A percentile compares a stretch with the other conserved stretches of the same genome.
phyloP scores from a whole-genome alignment of 1,140 invertebrate species.

The Vanessa atalanta region DNA sequence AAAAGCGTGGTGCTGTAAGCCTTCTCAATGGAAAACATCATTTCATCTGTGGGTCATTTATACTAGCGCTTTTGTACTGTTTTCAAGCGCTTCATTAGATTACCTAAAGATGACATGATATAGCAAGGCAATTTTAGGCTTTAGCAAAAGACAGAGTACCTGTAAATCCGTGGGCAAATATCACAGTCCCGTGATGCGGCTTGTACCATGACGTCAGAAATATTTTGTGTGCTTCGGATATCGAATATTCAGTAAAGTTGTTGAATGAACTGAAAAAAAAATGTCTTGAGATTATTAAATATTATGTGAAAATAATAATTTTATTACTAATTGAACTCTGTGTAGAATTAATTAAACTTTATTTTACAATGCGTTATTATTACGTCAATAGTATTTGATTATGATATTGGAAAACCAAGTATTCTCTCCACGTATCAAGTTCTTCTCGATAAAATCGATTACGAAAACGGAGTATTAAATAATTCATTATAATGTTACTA shows the following conservation, averaged over 20 bases:
- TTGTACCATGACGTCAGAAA: constrained; percentile 58
- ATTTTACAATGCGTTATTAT: background rate
- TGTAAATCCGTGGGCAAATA: constrained; percentile 67
- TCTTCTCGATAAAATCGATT: no score
- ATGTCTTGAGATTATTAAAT: background rate
- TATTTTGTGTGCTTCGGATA: constrained; percentile 52
- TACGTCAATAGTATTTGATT: background rate
- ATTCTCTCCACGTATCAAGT: no score
- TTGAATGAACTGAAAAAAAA: constrained; percentile 53
- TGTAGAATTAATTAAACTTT: no score
- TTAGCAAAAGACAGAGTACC: constrained; percentile 42
- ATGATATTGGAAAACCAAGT: no score
- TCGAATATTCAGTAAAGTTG: constrained; percentile 56
- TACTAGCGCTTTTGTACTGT: no score
- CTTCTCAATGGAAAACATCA: no score
- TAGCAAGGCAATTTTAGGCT: no score
- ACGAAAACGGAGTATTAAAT: background rate
- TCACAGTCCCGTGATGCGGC: constrained; percentile 46
- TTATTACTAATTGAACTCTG: no score
- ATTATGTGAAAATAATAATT: background rate
- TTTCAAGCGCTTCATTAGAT: no score
- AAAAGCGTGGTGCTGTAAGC: no score
- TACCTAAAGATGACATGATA: no score
- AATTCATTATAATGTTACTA: background rate
- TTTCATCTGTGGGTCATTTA: no score